Evolutionary conservation across 2,888 invertebrate genomes (phyloP), one percentile per base, ranked within the genome.

Genomic region (Clepsis dumicolana): DNA sequence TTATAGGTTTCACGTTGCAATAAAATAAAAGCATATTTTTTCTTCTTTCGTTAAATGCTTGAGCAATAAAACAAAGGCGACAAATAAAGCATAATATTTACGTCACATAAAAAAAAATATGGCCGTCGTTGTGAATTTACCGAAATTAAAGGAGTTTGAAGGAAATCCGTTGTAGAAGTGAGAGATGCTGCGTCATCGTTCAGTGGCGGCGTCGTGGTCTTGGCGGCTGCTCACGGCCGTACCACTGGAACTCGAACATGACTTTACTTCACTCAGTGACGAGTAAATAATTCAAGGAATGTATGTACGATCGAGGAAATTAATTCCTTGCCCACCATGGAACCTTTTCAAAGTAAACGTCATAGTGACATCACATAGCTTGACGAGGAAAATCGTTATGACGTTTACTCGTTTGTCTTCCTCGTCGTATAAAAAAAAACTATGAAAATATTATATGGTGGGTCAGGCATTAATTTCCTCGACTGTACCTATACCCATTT

Each of bases 81-180:
- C 68, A 59, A 18, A 56, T 56, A 61, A 25, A 57, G 57, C 52
- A 59, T 64, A 53, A 64, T 68, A 68, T 68, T 59, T 59, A 64
- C 64, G 63, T 59, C 57, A 25, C 68, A 64, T 63, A 68, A 68
- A 63, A 29, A 62, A 64, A 68, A 68, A 64, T 64, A 68, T 63
- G 29, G 68, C 59, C 32, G 60, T 12, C 48, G 27, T 67, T 56
- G 59, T 68, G 63, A 68, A 59, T 68, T 59, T 38, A 68, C 64
- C 53, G 53, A 44, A 68, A 64, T 64, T 52, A 68, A 64, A 68
- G 52, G 41, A 57, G 67, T 68, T 64, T 32, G 24, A 59, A 50
- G 67, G 56, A 64, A 68, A 68, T 64, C 63, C 59, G 68, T 63
- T 24, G 32, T 8, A 62, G 68, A 44, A 32, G 27, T 48, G 35